Evolutionary conservation across 1,140 invertebrate species (phyloP), one percentile per base, ranked within the genome.

Genomic region (Lepidotrigona ventralis): DNA sequence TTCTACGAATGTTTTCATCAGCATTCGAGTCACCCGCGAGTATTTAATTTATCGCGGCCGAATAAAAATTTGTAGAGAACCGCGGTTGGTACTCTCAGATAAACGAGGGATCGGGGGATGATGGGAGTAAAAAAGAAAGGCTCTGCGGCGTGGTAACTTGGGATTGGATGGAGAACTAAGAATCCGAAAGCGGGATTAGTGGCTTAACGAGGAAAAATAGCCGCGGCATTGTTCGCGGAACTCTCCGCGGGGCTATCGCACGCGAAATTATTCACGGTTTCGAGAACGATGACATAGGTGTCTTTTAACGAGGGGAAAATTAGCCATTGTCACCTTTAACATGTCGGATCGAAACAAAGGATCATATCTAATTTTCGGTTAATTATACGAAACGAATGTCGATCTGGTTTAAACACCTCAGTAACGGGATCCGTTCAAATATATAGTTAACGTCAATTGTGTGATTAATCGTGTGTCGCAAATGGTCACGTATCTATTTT

Each of bases 161-260:
- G 26, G 51, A 19, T 68, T 54, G 63, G 12, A 21, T 17, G 51
- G 21, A 53, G 51, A 66, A 53, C 26, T 33, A 68, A 78, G 29
- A 51, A 66, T 21, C 19, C n/a, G 23, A 66, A 77, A 66, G 75
- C 3, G 46, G 75, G 29, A 78, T 78, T 78, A 78, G 46, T 51
- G 63, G 63, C 21, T 78, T 78, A 78, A 63, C 56, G 73, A 58
- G 73, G 73, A 64, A 78, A 78, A 68, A 68, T 78, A 68, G 76
- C 39, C 3, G 19, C 33, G 26, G 26, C 15, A 78, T 78, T 78
- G 63, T 78, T 68, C 76, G 21, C 29, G 9, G 29, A n/a, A 78
- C 39, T 68, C 76, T 68, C 63, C 0, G 5, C 21, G 51, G 51
- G 76, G 29, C 4, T 68, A 54, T 78, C 64, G 63, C n/a, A 68